Base-by-base conservation (phyloP, 2,113 vertebrate species). In the Callipepla squamata region DNA sequence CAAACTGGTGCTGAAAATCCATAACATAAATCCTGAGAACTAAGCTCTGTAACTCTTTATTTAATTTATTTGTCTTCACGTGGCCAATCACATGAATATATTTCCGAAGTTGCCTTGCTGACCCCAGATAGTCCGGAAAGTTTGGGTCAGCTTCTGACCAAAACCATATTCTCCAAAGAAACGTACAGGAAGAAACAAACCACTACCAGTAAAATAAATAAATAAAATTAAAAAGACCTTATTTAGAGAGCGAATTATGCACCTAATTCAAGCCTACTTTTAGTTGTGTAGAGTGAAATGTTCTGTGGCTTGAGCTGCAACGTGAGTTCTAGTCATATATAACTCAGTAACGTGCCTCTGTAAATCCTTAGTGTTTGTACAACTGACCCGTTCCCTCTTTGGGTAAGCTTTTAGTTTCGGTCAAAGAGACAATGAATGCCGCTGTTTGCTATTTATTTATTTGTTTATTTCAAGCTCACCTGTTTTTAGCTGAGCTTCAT, bases 241-340 rank as follows among this genome's bases (percentile, higher is more conserved):
- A 22, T 57, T 67, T 79, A 73, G 25, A 1, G 70, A 45, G 28
- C 55, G 11, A 67, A 61, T 85, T 77, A 16, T 11, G 28, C 20
- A 78, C 65, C 38, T 80, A 83, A 16, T 34, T 66, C 30, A 34
- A 88, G 25, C 34, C 57, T 83, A 13, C 38, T 70, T 88, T 82
- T 91, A 87, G 55, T 73, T 82, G 25, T 63, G 28, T 47, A 36
- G 47, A 38, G 19, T 55, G 44, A 81, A 91, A 86, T 78, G 65
- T 45, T 90, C 69, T 70, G 82, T 92, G 86, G 50, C 34, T 38
- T 92, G 61, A 77, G 74, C 73, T 72, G 65, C 0, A 1, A 20
- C 51, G 51, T 85, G 73, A 48, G 32, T 51, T 81, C 47, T 9
- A 75, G 76, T 80, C 90, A 94, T 84, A 96, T 93, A 75, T 88